phyloP scores from a whole-genome alignment of 2,888 invertebrate genomes.

The Invenusta paracnida region DNA sequence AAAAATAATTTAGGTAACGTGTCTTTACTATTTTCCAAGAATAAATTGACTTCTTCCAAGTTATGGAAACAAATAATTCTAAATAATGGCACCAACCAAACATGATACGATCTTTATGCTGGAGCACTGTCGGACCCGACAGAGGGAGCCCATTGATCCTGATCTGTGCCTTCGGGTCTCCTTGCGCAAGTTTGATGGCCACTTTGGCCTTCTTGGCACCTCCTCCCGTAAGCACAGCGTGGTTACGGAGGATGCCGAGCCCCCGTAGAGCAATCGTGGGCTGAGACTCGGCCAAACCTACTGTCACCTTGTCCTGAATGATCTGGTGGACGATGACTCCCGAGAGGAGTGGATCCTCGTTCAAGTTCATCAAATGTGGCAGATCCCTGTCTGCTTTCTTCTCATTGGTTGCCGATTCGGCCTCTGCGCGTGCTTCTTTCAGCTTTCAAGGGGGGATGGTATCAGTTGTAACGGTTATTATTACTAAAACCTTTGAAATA shows the following conservation, averaged over 20 bases:
- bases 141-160: slow-evolving; percentile 60
- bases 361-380: slow-evolving; percentile 58
- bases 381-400: slow-evolving; percentile 41
- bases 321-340: slow-evolving; percentile 55
- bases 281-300: slow-evolving; percentile 33
- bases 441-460: too few relatives aligned
- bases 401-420: background rate
- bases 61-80: too few relatives aligned
- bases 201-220: slow-evolving; percentile 49
- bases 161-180: slow-evolving; percentile 52
- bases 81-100: too few relatives aligned
- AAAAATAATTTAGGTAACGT: too few relatives aligned
- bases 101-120: slow-evolving; percentile 58
- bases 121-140: slow-evolving; percentile 51
- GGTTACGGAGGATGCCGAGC: slow-evolving; percentile 51
- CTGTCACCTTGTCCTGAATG: slow-evolving; percentile 9
- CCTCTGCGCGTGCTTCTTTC: slow-evolving; percentile 39
- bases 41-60: too few relatives aligned
- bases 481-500: too few relatives aligned
- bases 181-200: slow-evolving; percentile 51
- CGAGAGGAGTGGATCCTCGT: slow-evolving; percentile 61
- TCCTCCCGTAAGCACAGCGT: slow-evolving; percentile 52
- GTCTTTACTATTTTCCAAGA: too few relatives aligned
- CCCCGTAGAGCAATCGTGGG: slow-evolving; percentile 53
- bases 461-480: too few relatives aligned